Evolutionary conservation across 2,888 invertebrate species (phyloP).

Genomic region (Xestia c-nigrum): DNA sequence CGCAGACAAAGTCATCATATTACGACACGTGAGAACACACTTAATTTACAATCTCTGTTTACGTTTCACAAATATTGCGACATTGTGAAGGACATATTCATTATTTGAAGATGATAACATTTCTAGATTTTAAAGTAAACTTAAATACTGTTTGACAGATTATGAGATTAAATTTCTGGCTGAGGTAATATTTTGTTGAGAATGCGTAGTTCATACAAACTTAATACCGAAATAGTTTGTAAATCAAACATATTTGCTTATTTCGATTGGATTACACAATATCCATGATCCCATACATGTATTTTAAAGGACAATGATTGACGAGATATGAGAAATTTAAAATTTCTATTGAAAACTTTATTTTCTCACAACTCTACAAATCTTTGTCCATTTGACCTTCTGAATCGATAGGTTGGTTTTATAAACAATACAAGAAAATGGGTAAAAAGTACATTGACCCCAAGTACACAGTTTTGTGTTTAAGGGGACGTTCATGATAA

Average conservation of each 20-base stretch:
- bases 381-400: neutral
- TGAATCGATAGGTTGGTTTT: neutral
- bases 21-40: constrained; percentile 91
- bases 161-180: neutral
- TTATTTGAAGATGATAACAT: constrained; percentile 28
- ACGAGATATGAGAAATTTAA: too few species aligned
- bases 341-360: too few species aligned
- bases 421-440: neutral
- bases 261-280: too few species aligned
- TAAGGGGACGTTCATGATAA: neutral
- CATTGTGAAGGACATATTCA: constrained; percentile 7
- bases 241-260: too few species aligned
- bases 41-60: constrained; percentile 1
- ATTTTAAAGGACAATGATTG: too few species aligned
- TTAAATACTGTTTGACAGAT: neutral
- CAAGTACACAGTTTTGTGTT: too few species aligned
- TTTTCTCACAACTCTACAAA: too few species aligned
- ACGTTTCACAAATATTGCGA: constrained; percentile 10
- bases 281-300: too few species aligned
- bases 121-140: constrained; percentile 1
- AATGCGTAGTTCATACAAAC: too few species aligned
- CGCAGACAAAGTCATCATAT: constrained; percentile 91
- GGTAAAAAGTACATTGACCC: too few species aligned
- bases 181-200: neutral
- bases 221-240: too few species aligned